Evolutionary conservation across 2,888 invertebrate genomes (phyloP), one percentile per base, ranked within the genome.

Genomic region (Diogma glabrata): DNA sequence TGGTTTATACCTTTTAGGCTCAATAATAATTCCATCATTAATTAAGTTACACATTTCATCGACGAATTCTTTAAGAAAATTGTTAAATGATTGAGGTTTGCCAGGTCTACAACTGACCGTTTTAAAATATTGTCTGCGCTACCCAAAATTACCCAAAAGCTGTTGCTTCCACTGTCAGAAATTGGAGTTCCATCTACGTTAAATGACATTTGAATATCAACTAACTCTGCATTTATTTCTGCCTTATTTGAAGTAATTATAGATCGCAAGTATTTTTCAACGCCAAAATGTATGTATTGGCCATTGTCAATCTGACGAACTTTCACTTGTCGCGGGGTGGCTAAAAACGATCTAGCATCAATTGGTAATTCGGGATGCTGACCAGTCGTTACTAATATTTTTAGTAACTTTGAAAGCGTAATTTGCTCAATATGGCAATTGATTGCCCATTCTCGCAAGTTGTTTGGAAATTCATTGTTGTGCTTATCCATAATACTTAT

Each of bases 111-210:
- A n/a, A n/a, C n/a, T n/a, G n/a, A n/a, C n/a, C n/a, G n/a, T n/a
- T n/a, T n/a, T n/a, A n/a, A n/a, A n/a, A n/a, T n/a, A n/a, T n/a
- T n/a, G n/a, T n/a, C n/a, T n/a, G n/a, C n/a, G n/a, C 33, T 33
- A 10, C 3, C 33, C 16, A 33, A 33, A 33, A 12, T 33, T 33
- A 33, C 33, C 33, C 33, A 33, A 33, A 10, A 33, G 7, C 4
- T 33, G 10, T 33, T 33, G 33, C 33, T 33, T 4, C 33, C 33
- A 33, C 33, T 33, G 4, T 3, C 2, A 19, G 43, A 43, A 43
- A 43, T 19, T 43, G 43, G 43, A 43, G 43, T 43, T 43, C 43
- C 19, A 43, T 43, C 19, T 19, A 19, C 20, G 20, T 19, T 43
- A 43, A 43, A 43, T 8, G 43, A 43, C 43, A 33, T 33, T 33